Evolutionary conservation across 2,888 invertebrate genomes (phyloP).

Genomic region (Oscheius onirici): DNA sequence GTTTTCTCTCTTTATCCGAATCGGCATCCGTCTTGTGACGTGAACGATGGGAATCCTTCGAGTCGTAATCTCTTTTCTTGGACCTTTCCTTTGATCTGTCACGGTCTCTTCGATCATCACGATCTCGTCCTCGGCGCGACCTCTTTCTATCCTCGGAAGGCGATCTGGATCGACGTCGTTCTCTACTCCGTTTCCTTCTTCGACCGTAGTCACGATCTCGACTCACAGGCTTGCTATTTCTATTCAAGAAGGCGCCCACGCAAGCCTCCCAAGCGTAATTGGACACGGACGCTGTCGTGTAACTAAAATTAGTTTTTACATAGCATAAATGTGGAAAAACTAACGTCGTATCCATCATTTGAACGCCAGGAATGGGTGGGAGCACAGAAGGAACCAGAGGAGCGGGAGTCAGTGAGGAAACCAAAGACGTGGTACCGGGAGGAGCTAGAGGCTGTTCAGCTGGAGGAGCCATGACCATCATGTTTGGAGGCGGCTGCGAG

Average conservation of each 20-base stretch:
- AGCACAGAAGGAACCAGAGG: constrained; percentile 1
- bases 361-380: constrained; percentile 30
- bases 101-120: not conserved
- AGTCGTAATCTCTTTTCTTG: constrained; percentile 9
- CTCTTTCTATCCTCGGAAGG: constrained; percentile 13
- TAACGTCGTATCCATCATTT: constrained; percentile 16
- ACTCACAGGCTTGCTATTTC: constrained; percentile 36
- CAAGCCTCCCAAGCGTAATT: constrained; percentile 41
- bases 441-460: constrained; percentile 9
- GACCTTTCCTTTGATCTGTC: constrained; percentile 9
- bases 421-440: constrained; percentile 14
- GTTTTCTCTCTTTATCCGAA: not conserved
- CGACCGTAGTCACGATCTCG: constrained; percentile 18
- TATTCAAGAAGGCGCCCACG: constrained; percentile 37
- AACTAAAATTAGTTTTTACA: too few relatives aligned
- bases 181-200: constrained; percentile 17
- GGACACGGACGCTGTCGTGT: constrained; percentile 9
- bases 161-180: constrained; percentile 12
- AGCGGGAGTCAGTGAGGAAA: not conserved
- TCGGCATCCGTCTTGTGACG: not conserved
- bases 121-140: not conserved
- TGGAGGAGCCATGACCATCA: constrained; percentile 12
- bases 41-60: not conserved
- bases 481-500: constrained; percentile 33
- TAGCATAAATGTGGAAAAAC: constrained; percentile 11